These are phyloP conservation scores for Anhinga rufa DNA, from an alignment of 2,113 vertebrate genomes.

Conservation along the genomic window DNA sequence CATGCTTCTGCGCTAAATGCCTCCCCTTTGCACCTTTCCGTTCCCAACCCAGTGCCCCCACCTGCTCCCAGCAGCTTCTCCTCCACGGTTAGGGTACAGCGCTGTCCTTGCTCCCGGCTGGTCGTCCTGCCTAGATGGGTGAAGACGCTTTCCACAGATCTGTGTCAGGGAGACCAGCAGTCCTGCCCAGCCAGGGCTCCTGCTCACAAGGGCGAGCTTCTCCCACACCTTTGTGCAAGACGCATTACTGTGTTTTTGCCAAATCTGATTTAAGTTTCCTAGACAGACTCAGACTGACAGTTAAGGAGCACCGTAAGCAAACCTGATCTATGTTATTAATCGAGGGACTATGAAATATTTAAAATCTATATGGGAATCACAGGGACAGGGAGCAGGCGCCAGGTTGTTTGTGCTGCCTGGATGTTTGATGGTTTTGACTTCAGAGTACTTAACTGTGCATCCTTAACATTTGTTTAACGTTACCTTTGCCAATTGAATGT, in stretches of 20 bases:
- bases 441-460: not conserved
- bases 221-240: not conserved
- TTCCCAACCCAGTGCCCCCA: too few species aligned
- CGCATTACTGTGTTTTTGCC: accelerated
- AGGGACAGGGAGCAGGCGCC: accelerated
- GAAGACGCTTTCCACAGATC: not conserved
- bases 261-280: not conserved
- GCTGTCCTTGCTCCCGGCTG: accelerated
- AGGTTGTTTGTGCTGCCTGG: not conserved
- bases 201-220: not conserved
- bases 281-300: not conserved
- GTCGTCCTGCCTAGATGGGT: accelerated
- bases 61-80: too few species aligned
- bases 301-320: accelerated
- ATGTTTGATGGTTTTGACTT: not conserved
- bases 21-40: not conserved
- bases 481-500: not conserved
- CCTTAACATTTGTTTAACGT: not conserved
- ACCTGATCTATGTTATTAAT: accelerated
- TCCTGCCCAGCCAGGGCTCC: not conserved
- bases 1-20: not conserved
- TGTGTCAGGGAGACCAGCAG: not conserved
- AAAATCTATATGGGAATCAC: accelerated
- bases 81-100: accelerated
- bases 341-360: not conserved